These are phyloP conservation scores for Procapra przewalskii DNA, from an alignment of 2,113 vertebrate genomes.

Conservation along the genomic window DNA sequence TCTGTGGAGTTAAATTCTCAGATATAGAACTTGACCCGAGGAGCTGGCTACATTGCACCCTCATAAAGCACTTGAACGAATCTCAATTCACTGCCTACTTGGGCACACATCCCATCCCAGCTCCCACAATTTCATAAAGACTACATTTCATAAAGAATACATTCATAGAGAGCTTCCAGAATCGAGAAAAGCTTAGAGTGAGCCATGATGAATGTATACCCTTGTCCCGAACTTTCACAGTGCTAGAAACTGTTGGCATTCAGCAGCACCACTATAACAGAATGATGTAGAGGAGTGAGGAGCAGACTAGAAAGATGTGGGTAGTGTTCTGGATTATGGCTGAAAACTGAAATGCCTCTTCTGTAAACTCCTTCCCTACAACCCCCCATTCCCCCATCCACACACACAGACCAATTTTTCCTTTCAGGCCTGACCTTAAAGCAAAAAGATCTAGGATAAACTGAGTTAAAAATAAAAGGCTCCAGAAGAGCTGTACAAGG, in stretches of 20 bases:
- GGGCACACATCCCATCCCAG: neutral
- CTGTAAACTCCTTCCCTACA: neutral
- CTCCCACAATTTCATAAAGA: neutral
- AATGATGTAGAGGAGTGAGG: neutral
- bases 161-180: neutral
- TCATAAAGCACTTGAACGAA: neutral
- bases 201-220: neutral
- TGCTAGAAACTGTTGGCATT: neutral
- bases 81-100: neutral
- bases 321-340: neutral
- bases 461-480: neutral
- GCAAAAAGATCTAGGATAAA: neutral
- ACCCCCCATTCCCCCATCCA: rapidly evolving
- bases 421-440: neutral
- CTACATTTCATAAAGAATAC: neutral
- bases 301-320: neutral
- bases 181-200: neutral
- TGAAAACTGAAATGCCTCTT: neutral
- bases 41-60: neutral
- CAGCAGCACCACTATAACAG: neutral
- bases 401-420: neutral
- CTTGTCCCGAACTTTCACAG: neutral
- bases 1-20: neutral
- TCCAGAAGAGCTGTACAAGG: neutral
- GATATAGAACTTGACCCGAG: neutral